These are phyloP conservation scores for Diorhabda carinulata DNA, from an alignment of 1,140 invertebrate genomes.

Conservation along the genomic window DNA sequence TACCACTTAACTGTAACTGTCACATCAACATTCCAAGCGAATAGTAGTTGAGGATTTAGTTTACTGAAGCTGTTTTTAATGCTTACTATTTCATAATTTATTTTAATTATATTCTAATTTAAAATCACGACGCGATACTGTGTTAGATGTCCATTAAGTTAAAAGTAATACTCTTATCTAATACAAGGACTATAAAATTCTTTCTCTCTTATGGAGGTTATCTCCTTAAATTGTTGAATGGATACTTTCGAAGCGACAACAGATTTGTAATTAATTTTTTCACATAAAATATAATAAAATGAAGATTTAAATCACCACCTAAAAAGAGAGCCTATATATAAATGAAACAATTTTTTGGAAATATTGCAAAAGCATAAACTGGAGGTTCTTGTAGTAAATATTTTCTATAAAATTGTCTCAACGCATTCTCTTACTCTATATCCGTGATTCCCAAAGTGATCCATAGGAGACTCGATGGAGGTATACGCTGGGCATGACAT, in stretches of 20 bases:
- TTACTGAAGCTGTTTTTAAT: constrained; percentile 3
- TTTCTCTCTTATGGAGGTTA: not conserved
- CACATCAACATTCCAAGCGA: not conserved
- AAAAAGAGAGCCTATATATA: no score
- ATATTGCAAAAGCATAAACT: no score
- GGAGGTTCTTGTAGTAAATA: no score
- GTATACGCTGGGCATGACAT: no score
- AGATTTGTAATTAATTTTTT: not conserved
- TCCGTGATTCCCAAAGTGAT: no score
- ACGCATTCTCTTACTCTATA: no score
- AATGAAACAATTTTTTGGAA: no score
- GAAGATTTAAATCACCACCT: no score
- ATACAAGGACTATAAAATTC: constrained; percentile 3
- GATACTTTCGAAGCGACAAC: not conserved
- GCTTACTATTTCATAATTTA: constrained; percentile 9
- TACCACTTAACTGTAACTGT: not conserved
- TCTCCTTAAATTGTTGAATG: constrained; percentile 2
- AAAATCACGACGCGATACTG: constrained; percentile 13
- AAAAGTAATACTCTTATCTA: constrained; percentile 6
- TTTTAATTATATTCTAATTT: constrained; percentile 17
- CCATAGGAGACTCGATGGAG: no score
- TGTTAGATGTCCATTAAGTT: constrained; percentile 15
- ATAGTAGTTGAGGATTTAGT: constrained; percentile 5
- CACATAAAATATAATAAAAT: no score
- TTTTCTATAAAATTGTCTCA: no score